Base-by-base conservation (phyloP, 1,140 invertebrate species). In the Akabosia matsudoensis region DNA sequence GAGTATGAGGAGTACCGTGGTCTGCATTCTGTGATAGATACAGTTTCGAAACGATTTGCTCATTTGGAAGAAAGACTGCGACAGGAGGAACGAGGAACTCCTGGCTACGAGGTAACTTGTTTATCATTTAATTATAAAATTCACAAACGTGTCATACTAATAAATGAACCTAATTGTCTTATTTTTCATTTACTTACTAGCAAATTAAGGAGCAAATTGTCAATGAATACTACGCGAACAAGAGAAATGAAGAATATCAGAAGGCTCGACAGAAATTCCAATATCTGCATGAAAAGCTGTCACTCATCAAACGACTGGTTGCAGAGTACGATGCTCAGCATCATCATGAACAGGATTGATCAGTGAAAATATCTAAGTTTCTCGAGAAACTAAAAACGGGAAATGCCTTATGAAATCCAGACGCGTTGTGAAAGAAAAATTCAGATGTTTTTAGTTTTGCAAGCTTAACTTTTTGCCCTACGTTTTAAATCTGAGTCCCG, bases 271-370 rank as follows among this genome's bases (percentile, higher is more conserved):
- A 86, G 81, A 88, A 92, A 76, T 94, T 94, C 84, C 88, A 92
- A 77, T 95, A 94, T 85, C 87, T 97, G 80, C 94, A 97, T 84
- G 90, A 91, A 71, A 97, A 97, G 84, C 87, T 97, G 84, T 91
- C 92, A 76, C 92, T 96, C 84, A 95, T 97, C 83, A 97, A 97
- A 86, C 88, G 89, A 80, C 87, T 95, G 82, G 93, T 97, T 22
- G 83, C 87, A 74, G 92, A 94, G 28, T 96, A 92, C 86, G 93
- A 96, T 77, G 22, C 33, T 51, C 26, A 33, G 45, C 26, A 33
- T 76, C 28, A 45, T 16, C n/a, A 34, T 37, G 51, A 80, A 73
- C 24, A 28, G 31, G 61, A 67, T n/a, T 2, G 13, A n/a, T 56
- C 61, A 24, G 4, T 30, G 4, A 10, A 31, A 30, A 30, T 67